Conservation (phyloP, 2,113 vertebrate genomes). For the Dendropsophus ebraccatus region DNA sequence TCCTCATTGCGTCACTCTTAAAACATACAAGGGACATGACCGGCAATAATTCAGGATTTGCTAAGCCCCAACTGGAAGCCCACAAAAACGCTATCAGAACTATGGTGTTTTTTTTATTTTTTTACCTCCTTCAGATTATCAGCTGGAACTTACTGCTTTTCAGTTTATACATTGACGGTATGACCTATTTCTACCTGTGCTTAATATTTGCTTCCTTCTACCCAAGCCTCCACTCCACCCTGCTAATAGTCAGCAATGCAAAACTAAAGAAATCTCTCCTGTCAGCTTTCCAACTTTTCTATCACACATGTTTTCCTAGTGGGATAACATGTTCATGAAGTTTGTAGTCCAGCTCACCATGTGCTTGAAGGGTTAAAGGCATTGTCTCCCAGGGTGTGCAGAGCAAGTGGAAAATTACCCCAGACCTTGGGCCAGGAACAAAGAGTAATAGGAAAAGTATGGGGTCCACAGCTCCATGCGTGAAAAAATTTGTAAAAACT, state of each 20-base stretch:
- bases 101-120: background rate
- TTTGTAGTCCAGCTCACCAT: too few relatives aligned
- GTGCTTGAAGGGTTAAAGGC: too few relatives aligned
- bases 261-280: background rate
- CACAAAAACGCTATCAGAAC: background rate
- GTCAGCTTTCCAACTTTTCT: background rate
- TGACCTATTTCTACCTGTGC: background rate
- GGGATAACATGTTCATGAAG: too few relatives aligned
- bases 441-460: too few relatives aligned
- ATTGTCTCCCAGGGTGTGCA: too few relatives aligned
- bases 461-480: too few relatives aligned
- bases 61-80: background rate
- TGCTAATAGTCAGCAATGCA: background rate
- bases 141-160: background rate
- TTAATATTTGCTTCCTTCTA: background rate
- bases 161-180: background rate
- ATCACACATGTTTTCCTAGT: too few relatives aligned
- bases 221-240: background rate
- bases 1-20: background rate
- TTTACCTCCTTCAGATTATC: background rate
- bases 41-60: background rate
- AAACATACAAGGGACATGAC: background rate
- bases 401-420: too few relatives aligned
- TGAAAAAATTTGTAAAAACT: too few relatives aligned
- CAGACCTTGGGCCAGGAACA: too few relatives aligned